Conservation (phyloP, 2,797 vertebrate species). For the Sparidentex hasta region DNA sequence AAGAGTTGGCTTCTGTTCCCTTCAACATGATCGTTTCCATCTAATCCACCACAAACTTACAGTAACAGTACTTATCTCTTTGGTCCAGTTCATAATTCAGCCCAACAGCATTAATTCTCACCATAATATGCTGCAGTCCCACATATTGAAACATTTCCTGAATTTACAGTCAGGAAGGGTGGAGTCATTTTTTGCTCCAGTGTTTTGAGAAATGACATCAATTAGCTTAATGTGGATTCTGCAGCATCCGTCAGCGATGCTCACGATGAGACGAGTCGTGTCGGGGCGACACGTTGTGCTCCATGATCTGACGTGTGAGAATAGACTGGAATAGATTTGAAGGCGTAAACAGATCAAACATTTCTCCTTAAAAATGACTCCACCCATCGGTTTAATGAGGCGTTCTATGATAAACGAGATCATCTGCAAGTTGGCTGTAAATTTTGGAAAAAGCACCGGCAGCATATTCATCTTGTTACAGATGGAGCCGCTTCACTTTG, state of each 20-base stretch:
- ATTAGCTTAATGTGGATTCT: slow-evolving; percentile 26
- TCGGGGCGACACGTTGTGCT: background rate
- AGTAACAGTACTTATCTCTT: background rate
- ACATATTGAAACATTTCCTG: background rate
- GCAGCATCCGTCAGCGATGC: slow-evolving; percentile 34
- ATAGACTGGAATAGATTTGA: background rate
- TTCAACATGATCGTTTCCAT: background rate
- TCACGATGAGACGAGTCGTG: slow-evolving; percentile 5
- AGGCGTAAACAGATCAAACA: slow-evolving; percentile 9
- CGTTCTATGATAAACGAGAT: background rate
- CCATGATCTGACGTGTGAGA: background rate
- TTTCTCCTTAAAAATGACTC: slow-evolving; percentile 1
- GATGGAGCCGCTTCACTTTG: background rate
- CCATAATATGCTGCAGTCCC: background rate
- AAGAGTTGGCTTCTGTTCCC: background rate
- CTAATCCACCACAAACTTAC: background rate
- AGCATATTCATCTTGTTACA: background rate
- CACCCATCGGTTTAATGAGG: slow-evolving; percentile 7
- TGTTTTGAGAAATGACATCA: slow-evolving; percentile 34
- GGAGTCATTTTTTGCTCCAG: slow-evolving; percentile 6
- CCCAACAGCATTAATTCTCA: background rate
- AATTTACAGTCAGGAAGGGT: background rate
- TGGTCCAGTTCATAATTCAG: background rate
- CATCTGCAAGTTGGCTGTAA: background rate
- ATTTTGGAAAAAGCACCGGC: background rate